These are phyloP conservation scores for Hippocampus abdominalis DNA, from an alignment of 2,113 vertebrate species.

Conservation along the genomic window DNA sequence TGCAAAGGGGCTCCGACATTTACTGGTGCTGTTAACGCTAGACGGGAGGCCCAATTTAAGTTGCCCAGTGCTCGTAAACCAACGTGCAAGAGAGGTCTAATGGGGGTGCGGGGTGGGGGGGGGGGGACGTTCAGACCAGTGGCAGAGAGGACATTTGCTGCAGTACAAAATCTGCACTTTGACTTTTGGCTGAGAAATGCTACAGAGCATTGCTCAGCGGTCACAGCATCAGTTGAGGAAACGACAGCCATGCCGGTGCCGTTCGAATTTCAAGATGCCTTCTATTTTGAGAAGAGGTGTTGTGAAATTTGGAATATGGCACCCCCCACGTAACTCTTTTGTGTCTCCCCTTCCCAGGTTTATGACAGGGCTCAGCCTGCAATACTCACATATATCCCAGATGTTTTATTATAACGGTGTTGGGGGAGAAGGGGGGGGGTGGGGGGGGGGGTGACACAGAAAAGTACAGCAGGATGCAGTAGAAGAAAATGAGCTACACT, in stretches of 20 bases:
- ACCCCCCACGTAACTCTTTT: conserved; percentile 3
- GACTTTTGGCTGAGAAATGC: neutral
- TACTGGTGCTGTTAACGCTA: conserved; percentile 26
- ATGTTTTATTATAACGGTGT: conserved; percentile 30
- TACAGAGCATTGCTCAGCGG: neutral
- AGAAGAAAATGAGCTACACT: conserved; percentile 47
- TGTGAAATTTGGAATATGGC: conserved; percentile 14
- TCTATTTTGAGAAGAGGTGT: conserved; percentile 10
- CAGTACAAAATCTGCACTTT: neutral
- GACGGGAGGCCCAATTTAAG: conserved; percentile 28
- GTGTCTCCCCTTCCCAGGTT: neutral
- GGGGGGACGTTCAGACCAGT: conserved; percentile 1
- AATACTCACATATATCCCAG: conserved; percentile 32
- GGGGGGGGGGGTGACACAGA: neutral
- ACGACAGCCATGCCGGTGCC: neutral
- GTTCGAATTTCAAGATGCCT: neutral
- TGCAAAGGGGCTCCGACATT: conserved; percentile 26
- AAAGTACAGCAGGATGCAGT: conserved; percentile 18
- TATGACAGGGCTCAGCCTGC: conserved; percentile 10
- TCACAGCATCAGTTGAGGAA: neutral
- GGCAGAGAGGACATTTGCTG: conserved; percentile 15
- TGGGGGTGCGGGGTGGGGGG: neutral
- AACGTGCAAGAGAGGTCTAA: conserved; percentile 38
- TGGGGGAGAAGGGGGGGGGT: neutral
- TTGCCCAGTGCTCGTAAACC: conserved; percentile 24